Evolutionary conservation across 1,140 invertebrate genomes (phyloP).

Genomic region (Laupala kohalensis): DNA sequence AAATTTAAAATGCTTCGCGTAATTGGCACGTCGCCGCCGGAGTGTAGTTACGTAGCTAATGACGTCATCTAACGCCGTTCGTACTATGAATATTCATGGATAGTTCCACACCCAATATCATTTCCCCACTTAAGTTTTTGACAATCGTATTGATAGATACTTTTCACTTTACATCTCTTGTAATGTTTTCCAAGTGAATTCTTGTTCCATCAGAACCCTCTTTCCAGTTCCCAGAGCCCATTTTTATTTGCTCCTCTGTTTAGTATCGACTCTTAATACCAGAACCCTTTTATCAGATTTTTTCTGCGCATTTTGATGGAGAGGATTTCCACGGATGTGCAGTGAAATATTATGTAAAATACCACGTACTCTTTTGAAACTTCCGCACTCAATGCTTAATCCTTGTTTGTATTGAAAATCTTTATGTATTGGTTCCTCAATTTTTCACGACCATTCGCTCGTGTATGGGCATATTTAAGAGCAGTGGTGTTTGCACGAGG

Average conservation of each 20-base stretch:
- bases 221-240: neutral
- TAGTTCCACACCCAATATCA: no score
- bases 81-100: neutral
- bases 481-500: no score
- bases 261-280: neutral
- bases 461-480: no score
- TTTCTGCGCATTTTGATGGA: neutral
- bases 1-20: neutral
- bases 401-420: no score
- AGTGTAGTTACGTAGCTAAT: neutral
- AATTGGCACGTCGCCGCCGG: neutral
- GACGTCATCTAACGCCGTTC: neutral
- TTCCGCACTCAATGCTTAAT: no score
- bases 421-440: no score
- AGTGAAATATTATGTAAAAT: no score
- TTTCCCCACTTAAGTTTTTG: no score
- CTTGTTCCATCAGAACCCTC: neutral
- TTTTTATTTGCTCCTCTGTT: neutral
- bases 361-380: no score
- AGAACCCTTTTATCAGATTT: neutral
- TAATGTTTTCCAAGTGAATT: neutral
- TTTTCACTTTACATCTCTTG: neutral
- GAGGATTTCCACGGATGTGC: no score
- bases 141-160: neutral
- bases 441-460: no score